These are phyloP conservation scores for Plagodis pulveraria DNA, from an alignment of 2,888 invertebrate species.

Conservation along the genomic window DNA sequence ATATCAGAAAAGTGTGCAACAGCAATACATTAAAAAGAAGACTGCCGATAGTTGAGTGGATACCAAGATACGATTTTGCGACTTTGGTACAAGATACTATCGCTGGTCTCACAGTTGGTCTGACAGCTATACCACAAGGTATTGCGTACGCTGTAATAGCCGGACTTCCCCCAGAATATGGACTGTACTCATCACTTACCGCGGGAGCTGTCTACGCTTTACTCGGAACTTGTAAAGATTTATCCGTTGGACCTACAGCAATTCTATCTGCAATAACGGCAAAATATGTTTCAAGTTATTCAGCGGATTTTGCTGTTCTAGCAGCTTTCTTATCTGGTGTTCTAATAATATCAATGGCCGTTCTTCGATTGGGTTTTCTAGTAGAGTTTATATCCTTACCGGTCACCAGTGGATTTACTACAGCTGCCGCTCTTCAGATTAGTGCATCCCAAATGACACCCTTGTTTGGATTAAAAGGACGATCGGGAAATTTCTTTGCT, in stretches of 20 bases:
- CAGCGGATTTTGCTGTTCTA: conserved; percentile 89
- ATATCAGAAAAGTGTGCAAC: conserved; percentile 63
- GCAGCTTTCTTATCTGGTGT: conserved; percentile 90
- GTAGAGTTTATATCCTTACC: conserved; percentile 94
- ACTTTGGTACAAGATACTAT: conserved; percentile 91
- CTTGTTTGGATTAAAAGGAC: conserved; percentile 87
- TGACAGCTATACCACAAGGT: conserved; percentile 93
- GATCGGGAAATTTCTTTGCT: conserved; percentile 87
- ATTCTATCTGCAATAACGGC: conserved; percentile 94
- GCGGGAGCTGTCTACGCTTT: conserved; percentile 95
- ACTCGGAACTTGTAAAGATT: conserved; percentile 92
- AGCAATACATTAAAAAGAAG: conserved; percentile 72
- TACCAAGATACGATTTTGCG: conserved; percentile 87
- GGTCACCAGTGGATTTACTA: conserved; percentile 93
- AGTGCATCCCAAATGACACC: conserved; percentile 91
- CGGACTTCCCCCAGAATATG: conserved; percentile 90
- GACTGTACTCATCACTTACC: conserved; percentile 95
- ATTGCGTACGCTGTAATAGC: conserved; percentile 93
- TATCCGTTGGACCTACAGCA: conserved; percentile 93
- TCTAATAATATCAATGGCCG: conserved; percentile 88
- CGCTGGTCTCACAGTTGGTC: conserved; percentile 93
- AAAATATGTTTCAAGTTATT: conserved; percentile 85
- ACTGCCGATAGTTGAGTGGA: conserved; percentile 89
- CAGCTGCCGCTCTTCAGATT: conserved; percentile 93
- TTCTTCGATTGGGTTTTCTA: conserved; percentile 91